phyloP scores from a whole-genome alignment of 2,113 vertebrate genomes.

The Meleagris gallopavo region DNA sequence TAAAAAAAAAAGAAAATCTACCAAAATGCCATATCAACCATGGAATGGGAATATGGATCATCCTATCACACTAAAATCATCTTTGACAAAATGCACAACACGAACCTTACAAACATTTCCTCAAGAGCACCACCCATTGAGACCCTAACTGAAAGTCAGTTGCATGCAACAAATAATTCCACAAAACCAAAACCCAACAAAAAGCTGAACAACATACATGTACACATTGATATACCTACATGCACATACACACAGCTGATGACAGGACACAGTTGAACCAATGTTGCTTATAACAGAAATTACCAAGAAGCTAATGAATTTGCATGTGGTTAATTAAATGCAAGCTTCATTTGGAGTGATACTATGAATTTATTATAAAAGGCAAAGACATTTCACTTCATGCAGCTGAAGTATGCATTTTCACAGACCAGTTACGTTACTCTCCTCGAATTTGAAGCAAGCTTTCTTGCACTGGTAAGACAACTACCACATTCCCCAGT shows the following conservation, averaged over 20 bases:
- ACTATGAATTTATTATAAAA: not conserved
- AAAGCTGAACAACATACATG: not conserved
- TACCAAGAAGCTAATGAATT: not conserved
- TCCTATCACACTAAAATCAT: not conserved
- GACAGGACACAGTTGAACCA: not conserved
- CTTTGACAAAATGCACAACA: not conserved
- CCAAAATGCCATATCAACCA: not conserved
- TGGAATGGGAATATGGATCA: not conserved
- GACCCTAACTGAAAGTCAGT: not conserved
- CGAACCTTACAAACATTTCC: not conserved
- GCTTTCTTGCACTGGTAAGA: not conserved
- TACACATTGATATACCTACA: not conserved
- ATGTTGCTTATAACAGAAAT: not conserved
- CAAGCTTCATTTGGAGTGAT: not conserved
- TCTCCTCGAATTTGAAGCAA: not conserved
- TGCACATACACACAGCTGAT: not conserved
- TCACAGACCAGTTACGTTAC: not conserved
- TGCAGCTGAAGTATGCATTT: not conserved
- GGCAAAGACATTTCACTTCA: not conserved
- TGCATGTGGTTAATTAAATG: rapidly evolving
- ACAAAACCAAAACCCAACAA: not conserved
- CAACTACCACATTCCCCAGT: not conserved
- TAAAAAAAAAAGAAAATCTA: not conserved
- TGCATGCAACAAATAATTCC: not conserved
- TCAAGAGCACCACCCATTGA: not conserved